These are phyloP conservation scores for Drosophila heteroneura DNA, from an alignment of 2,888 invertebrate species.

Conservation along the genomic window DNA sequence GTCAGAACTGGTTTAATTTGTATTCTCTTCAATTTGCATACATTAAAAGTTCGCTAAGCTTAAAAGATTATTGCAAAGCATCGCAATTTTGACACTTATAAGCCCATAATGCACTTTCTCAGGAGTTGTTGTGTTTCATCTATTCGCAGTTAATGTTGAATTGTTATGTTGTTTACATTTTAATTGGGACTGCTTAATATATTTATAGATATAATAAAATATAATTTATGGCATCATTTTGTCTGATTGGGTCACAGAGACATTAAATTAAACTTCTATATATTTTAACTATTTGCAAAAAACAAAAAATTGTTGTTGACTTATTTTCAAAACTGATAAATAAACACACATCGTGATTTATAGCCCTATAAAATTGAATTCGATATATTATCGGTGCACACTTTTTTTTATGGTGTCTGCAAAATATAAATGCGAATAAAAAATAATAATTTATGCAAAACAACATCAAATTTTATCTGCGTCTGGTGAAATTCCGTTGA, in stretches of 20 bases:
- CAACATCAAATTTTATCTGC: neutral
- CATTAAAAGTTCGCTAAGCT: constrained; percentile 13
- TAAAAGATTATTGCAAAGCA: constrained; percentile 2
- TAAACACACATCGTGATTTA: neutral
- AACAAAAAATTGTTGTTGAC: neutral
- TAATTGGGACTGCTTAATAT: neutral
- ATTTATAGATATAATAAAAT: neutral
- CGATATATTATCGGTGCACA: neutral
- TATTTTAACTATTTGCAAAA: neutral
- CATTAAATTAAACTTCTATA: neutral
- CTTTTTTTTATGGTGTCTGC: neutral
- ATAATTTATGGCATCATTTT: neutral
- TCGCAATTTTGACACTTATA: neutral
- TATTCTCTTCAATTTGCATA: constrained; percentile 9
- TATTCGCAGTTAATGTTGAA: neutral
- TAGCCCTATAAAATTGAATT: neutral
- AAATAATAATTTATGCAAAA: neutral
- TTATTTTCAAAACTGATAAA: neutral
- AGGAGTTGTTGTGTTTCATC: neutral
- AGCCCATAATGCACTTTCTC: neutral
- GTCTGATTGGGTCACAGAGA: neutral
- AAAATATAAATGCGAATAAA: neutral
- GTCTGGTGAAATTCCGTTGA: neutral
- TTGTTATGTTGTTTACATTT: constrained; percentile 2
- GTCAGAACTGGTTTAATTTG: constrained; percentile 7